These are phyloP conservation scores for Laticauda laticaudata DNA, from an alignment of 2,113 vertebrate species.

Conservation along the genomic window DNA sequence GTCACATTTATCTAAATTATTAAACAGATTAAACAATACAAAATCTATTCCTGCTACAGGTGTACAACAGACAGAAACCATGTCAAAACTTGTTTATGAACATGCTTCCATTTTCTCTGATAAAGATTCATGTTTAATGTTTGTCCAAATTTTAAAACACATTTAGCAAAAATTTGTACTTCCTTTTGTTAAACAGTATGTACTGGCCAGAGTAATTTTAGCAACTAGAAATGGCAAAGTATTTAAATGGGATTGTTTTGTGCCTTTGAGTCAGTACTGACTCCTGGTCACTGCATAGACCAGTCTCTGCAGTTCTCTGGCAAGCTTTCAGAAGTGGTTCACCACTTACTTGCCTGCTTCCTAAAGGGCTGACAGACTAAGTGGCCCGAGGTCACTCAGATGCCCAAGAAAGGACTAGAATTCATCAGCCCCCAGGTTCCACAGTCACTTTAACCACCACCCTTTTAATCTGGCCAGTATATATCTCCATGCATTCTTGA, in stretches of 20 bases:
- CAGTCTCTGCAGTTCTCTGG: background rate
- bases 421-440: background rate
- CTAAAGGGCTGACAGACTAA: background rate
- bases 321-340: background rate
- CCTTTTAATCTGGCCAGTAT: background rate
- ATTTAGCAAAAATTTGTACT: conserved; percentile 59
- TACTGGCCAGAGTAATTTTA: conserved; percentile 31
- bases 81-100: conserved; percentile 46
- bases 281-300: background rate
- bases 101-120: conserved; percentile 56
- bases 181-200: conserved; percentile 54
- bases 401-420: background rate
- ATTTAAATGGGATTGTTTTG: background rate
- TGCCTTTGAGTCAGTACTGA: background rate
- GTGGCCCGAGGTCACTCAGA: background rate
- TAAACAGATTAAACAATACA: conserved; percentile 28
- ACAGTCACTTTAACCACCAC: background rate
- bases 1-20: conserved; percentile 53
- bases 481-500: background rate
- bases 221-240: background rate
- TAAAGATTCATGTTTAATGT: conserved; percentile 55
- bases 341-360: background rate
- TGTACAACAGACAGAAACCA: conserved; percentile 49
- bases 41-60: conserved; percentile 44
- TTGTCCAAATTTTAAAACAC: conserved; percentile 56